Evolutionary conservation across 2,888 invertebrate genomes (phyloP).

Genomic region (Nomada ruficornis): DNA sequence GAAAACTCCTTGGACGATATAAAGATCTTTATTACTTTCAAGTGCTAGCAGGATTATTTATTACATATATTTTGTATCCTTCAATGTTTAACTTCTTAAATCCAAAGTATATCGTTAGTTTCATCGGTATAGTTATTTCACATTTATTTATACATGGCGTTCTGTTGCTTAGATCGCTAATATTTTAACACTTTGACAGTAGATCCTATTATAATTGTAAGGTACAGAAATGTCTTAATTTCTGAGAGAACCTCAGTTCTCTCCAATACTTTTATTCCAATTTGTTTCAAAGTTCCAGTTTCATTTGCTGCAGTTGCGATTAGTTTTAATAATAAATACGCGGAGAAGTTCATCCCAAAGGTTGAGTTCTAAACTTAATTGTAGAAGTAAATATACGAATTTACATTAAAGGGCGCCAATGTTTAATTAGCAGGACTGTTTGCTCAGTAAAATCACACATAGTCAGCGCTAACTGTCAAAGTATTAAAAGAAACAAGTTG

Average conservation of each 20-base stretch:
- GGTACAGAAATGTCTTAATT: too few species aligned
- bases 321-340: too few species aligned
- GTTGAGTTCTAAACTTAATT: background rate
- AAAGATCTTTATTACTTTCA: slow-evolving; percentile 96
- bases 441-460: too few species aligned
- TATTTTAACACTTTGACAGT: background rate
- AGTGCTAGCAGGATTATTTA: slow-evolving; percentile 95
- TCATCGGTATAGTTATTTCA: background rate
- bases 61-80: slow-evolving; percentile 99
- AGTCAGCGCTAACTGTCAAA: too few species aligned
- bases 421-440: too few species aligned
- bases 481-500: too few species aligned
- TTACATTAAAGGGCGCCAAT: too few species aligned
- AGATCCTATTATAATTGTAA: too few species aligned
- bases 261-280: too few species aligned
- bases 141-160: background rate
- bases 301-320: too few species aligned
- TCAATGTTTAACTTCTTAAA: slow-evolving; percentile 74
- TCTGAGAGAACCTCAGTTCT: too few species aligned
- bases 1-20: slow-evolving; percentile 95
- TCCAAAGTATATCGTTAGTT: background rate
- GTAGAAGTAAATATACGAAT: background rate
- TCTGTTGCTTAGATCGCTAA: background rate
- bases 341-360: background rate
- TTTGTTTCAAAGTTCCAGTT: too few species aligned